phyloP scores from a whole-genome alignment of 2,797 vertebrate genomes.

The Phrynocephalus guinanensis region DNA sequence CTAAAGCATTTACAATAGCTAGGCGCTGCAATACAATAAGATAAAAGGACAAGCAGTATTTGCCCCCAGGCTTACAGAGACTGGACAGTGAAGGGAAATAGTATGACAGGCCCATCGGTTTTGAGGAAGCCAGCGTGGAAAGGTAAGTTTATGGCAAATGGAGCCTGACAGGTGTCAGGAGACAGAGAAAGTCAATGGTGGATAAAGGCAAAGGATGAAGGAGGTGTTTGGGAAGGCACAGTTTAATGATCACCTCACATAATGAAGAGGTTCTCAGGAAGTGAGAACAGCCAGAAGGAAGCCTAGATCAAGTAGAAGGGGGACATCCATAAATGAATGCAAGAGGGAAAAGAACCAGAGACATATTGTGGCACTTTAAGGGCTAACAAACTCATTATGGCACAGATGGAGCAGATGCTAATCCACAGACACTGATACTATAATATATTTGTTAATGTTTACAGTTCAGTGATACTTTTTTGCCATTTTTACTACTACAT shows the following conservation, averaged over 20 bases:
- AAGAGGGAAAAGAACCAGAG: background rate
- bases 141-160: background rate
- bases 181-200: background rate
- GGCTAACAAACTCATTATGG: background rate
- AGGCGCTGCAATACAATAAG: background rate
- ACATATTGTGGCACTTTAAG: background rate
- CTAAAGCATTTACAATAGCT: background rate
- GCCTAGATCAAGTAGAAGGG: background rate
- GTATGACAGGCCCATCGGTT: background rate
- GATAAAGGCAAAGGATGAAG: background rate
- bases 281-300: background rate
- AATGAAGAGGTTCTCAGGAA: no score
- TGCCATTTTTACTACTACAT: background rate
- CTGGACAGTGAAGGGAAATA: background rate
- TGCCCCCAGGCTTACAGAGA: background rate
- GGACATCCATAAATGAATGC: background rate
- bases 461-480: background rate
- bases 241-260: background rate
- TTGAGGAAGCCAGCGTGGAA: background rate
- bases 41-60: background rate
- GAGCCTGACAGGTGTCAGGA: background rate
- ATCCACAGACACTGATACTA: background rate
- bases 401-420: background rate
- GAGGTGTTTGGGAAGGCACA: background rate
- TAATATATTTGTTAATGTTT: constrained; percentile 1